Conservation (phyloP, 2,797 vertebrate genomes). For the Balearica regulorum region DNA sequence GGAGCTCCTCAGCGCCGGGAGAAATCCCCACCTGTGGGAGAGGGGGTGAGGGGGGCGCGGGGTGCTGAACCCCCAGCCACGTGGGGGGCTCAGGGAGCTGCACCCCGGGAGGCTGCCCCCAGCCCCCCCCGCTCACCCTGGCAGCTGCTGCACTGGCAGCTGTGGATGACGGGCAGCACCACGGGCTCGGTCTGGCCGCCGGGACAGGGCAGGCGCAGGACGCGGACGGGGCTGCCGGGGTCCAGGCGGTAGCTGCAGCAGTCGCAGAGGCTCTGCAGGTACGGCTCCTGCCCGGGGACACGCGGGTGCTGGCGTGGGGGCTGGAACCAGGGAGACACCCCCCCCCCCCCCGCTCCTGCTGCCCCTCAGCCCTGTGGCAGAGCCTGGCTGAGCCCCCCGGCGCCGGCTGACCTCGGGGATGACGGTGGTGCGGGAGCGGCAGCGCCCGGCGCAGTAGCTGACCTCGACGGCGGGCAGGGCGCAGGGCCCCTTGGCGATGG, state of each 20-base stretch:
- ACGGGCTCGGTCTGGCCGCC: constrained; percentile 78
- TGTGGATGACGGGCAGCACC: constrained; percentile 86
- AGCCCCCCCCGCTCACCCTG: constrained; percentile 74
- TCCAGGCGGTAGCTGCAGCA: constrained; percentile 91
- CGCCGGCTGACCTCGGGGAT: constrained; percentile 80
- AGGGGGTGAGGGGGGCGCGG: neutral
- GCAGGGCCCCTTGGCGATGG: constrained; percentile 88
- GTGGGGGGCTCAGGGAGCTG: no score
- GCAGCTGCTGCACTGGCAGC: constrained; percentile 89
- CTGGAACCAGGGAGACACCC: no score
- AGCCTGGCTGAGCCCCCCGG: neutral
- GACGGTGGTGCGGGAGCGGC: constrained; percentile 84
- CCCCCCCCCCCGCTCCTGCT: no score
- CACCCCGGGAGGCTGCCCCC: neutral
- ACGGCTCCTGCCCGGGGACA: constrained; percentile 80
- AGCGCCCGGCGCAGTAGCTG: constrained; percentile 87
- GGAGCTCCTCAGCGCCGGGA: neutral
- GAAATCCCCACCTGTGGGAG: constrained; percentile 5
- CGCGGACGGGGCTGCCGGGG: constrained; percentile 79
- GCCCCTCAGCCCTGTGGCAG: no score
- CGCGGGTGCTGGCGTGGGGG: no score
- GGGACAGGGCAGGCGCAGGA: constrained; percentile 82
- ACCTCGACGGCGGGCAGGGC: constrained; percentile 84
- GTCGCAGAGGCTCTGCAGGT: constrained; percentile 84
- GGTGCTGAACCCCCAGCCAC: neutral